Evolutionary conservation across 2,797 vertebrate genomes (phyloP), one percentile per base, ranked within the genome.

Genomic region (Iguana delicatissima): DNA sequence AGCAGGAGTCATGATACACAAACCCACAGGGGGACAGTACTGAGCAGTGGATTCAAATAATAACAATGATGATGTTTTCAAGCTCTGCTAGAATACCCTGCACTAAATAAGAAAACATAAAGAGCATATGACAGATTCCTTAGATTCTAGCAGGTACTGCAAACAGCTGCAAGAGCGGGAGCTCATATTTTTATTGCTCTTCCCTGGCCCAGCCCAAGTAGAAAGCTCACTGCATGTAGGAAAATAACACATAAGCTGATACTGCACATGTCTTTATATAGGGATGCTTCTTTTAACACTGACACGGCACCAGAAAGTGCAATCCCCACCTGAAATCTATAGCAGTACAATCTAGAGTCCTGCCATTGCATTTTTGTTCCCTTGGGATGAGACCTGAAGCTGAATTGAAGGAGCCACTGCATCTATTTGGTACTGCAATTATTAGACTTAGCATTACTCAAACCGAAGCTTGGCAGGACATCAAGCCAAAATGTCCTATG

Each of bases 391-490:
- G 46, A 84, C 3, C 26, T 69, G 62, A 32, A 26, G 22, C 82
- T 67, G 59, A 72, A 52, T 14, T 55, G 14, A 81, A 57, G 16
- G 22, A 81, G 35, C 18, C 73, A 76, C 73, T 22, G 35, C 18
- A 20, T 42, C 8, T 18, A 76, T 42, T 76, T 76, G 59, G 24
- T 62, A 59, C 35, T 32, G 42, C 42, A 85, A 50, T n/a, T 55
- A 10, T 32, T 32, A 73, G 26, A 22, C 42, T 24, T 67, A 85
- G 80, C 89, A 91, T 91, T 91, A 92, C 26, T 69, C 85, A 83
- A 57, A 90, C 50, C 67, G 59, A 59, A 87, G 55, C 92, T 93
- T 91, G 92, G 55, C 72, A 92, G 84, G 77, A 89, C 4, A 14
- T 1, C 20, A 92, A 91, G 85, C 72, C 80, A 86, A 85, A 89